Evolutionary conservation across 2,797 vertebrate species (phyloP), one percentile per base, ranked within the genome.

Genomic region (Anisognathus igniventris): DNA sequence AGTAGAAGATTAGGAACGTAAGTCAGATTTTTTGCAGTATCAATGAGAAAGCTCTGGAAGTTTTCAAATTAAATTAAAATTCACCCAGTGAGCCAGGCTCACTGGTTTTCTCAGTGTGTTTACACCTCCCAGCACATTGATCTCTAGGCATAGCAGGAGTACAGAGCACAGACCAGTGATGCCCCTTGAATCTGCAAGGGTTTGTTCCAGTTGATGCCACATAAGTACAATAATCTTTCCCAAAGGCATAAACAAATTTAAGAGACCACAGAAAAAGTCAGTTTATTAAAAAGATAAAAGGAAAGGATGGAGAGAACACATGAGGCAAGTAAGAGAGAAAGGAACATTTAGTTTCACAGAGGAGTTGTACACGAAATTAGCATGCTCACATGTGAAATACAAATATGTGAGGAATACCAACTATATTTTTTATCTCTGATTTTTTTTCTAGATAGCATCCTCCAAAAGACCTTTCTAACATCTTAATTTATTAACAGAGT

Each of bases 401-500:
- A 80, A 47, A 51, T 22, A 24, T 7, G 5, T 53, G 14, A 74
- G 40, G 37, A 72, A 88, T 50, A 50, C 2, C 4, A 53, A 40
- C 5, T 24, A 7, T 7, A 10, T 2, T 39, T 57, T 1, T 40
- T 54, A 4, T 27, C 42, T 83, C 31, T 0, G 0, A 9, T 21
- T 45, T 54, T 84, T 84, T 79, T 86, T 19, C 45, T 56, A 31
- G 27, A 31, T 42, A 54, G 2, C 8, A 62, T 68, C 27, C 10
- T 68, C 8, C 22, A 40, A 40, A 40, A 65, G 25, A 37, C 4
- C 10, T 82, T 73, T 62, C 13, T 67, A 71, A 35, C 1, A 14
- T 14, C 23, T 54, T 75, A 44, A 61, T 6, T 24, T 78, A 8
- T 53, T 75, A 81, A 67, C 7, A 33, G 2, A 27, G 12, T 21